Percentiles rank a stretch among this genome's conserved stretches.
Evolutionary conservation across 2,888 invertebrate genomes (phyloP).

Genomic region (Podotricha telesiphe): DNA sequence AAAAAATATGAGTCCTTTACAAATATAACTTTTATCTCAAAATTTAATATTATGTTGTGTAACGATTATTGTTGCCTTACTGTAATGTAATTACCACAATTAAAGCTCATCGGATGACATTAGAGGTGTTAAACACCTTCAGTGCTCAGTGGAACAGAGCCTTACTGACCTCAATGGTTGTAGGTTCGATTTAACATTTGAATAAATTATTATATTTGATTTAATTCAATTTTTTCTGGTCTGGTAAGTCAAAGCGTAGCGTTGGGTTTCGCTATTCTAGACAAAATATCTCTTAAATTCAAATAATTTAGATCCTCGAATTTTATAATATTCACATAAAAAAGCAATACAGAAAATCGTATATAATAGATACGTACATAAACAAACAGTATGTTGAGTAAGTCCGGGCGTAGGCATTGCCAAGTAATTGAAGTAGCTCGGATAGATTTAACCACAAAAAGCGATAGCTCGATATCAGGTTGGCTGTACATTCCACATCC

Average conservation of each 20-base stretch:
- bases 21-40: not conserved
- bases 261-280: not conserved
- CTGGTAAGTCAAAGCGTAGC: not conserved
- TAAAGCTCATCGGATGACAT: not conserved
- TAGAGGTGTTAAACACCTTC: not conserved
- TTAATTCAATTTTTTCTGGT: not conserved
- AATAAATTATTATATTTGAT: not conserved
- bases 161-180: not conserved
- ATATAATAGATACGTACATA: constrained; percentile 71
- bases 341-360: not conserved
- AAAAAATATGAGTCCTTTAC: too few relatives aligned
- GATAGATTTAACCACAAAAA: constrained; percentile 86
- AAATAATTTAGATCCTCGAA: too few relatives aligned
- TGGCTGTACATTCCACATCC: constrained; percentile 78
- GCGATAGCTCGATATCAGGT: constrained; percentile 84
- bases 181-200: not conserved
- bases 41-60: not conserved
- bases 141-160: not conserved
- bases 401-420: constrained; percentile 87
- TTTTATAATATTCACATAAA: too few relatives aligned
- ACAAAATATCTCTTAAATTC: too few relatives aligned
- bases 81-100: not conserved
- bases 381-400: constrained; percentile 87
- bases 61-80: not conserved
- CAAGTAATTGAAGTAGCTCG: constrained; percentile 85